Evolutionary conservation across 2,797 vertebrate species (phyloP).

Genomic region (Botia almorhae): DNA sequence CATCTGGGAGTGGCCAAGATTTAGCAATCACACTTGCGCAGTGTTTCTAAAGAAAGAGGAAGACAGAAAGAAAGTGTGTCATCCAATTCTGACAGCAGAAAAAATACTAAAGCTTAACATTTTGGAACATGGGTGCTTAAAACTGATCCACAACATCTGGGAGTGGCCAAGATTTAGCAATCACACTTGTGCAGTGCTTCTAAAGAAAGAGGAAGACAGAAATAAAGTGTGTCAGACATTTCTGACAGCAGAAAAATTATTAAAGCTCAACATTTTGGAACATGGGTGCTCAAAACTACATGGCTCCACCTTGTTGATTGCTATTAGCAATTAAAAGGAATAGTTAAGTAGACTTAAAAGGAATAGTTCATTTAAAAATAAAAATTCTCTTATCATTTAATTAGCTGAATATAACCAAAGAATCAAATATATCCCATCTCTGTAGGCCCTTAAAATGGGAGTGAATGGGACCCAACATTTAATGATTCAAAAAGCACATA

Average conservation of each 20-base stretch:
- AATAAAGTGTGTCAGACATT: neutral
- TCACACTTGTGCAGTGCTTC: slow-evolving; percentile 85
- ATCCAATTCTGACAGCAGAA: neutral
- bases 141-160: too few relatives aligned
- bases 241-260: neutral
- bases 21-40: slow-evolving; percentile 83
- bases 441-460: too few relatives aligned
- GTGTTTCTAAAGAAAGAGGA: slow-evolving; percentile 74
- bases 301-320: too few relatives aligned
- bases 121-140: neutral
- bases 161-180: slow-evolving; percentile 82
- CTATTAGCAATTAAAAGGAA: too few relatives aligned
- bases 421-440: too few relatives aligned
- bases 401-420: too few relatives aligned
- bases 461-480: too few relatives aligned
- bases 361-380: too few relatives aligned
- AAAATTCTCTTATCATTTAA: too few relatives aligned
- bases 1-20: slow-evolving; percentile 81
- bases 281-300: neutral
- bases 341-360: too few relatives aligned
- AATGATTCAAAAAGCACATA: too few relatives aligned
- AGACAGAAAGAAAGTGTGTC: slow-evolving; percentile 14
- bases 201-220: slow-evolving; percentile 52
- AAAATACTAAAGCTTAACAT: neutral
- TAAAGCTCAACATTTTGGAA: neutral